Evolutionary conservation across 2,888 invertebrate species (phyloP), one percentile per base, ranked within the genome.

Genomic region (Coelopa pilipes): DNA sequence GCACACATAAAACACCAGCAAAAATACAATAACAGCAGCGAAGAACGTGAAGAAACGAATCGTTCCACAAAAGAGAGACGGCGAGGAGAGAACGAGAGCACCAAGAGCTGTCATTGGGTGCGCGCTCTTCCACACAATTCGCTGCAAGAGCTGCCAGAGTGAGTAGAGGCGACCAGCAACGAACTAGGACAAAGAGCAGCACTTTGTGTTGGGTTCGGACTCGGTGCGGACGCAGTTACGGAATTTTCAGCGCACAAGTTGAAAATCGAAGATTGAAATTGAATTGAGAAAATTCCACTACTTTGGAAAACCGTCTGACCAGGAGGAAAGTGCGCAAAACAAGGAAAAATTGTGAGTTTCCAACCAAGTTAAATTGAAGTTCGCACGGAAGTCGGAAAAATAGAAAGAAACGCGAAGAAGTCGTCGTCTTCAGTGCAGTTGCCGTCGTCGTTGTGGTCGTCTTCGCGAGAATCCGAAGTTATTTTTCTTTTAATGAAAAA

Each of bases 161-260:
- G 45, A 34, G 24, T 17, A 11, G 49, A 66, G 24, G n/a, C 47
- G 19, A 49, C 47, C 17, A 66, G 49, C 66, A 19, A 21, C 49
- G 49, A 66, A 66, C 19, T 66, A 66, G 66, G 49, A 66, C 66
- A 66, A 66, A 66, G 49, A 66, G 49, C 49, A 47, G 59, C 70
- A 70, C 60, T 70, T 70, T 60, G 60, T 60, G 62, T 21, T 70
- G 60, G 49, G 2, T 70, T 70, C n/a, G 60, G 11, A 24, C 24
- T 15, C 11, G 12, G 60, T 69, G 21, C 12, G 70, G 60, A 24
- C 21, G 60, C n/a, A n/a, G 15, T 34, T 15, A 49, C 60, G 60
- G 60, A 60, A 69, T 57, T 66, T 45, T 24, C 46, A 45, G 15
- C 47, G n/a, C 57, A 21, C 65, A 45, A 13, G 7, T 34, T 34